Evolutionary conservation across 2,113 vertebrate genomes (phyloP).

Genomic region (Rafetus swinhoei): DNA sequence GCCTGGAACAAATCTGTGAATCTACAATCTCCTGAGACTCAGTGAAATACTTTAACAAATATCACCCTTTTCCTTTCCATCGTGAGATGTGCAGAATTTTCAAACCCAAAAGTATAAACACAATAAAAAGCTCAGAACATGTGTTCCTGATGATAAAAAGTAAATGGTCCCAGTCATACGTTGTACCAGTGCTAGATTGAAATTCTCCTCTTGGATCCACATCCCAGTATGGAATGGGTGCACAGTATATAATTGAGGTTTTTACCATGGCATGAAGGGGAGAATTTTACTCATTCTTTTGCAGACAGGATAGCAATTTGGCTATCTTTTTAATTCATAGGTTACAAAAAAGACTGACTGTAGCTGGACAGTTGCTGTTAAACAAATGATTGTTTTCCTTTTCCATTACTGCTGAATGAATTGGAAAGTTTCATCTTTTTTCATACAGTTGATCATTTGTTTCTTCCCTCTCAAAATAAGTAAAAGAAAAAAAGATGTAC

Average conservation of each 20-base stretch:
- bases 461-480: not conserved
- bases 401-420: not conserved
- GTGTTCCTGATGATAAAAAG: not conserved
- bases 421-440: not conserved
- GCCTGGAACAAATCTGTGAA: not conserved
- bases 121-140: not conserved
- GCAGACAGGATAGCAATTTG: not conserved
- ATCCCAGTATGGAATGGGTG: not conserved
- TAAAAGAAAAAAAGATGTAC: not conserved
- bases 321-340: not conserved
- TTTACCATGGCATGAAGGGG: not conserved
- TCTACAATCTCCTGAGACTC: not conserved
- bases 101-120: not conserved
- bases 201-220: not conserved
- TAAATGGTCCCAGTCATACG: not conserved
- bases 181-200: not conserved
- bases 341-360: not conserved
- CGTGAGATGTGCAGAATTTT: not conserved
- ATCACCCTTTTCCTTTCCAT: not conserved
- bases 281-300: not conserved
- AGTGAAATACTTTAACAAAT: not conserved
- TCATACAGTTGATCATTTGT: not conserved
- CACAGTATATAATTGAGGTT: not conserved
- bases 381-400: not conserved
- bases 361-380: not conserved